These are phyloP conservation scores for Steinernema khuongi DNA, from an alignment of 1,140 invertebrate genomes.

Conservation along the genomic window DNA sequence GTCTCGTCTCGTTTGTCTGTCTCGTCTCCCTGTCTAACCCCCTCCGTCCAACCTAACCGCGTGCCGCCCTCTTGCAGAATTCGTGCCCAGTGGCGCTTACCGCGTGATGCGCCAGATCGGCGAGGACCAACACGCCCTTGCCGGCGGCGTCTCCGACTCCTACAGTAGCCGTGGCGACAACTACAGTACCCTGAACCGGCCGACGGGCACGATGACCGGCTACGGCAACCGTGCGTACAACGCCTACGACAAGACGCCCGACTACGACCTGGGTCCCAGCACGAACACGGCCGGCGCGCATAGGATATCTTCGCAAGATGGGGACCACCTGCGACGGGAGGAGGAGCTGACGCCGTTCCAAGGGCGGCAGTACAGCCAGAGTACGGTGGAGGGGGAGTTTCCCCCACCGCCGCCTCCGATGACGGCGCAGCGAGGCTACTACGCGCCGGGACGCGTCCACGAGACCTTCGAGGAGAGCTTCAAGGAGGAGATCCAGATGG, in stretches of 20 bases:
- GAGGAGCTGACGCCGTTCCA: neutral
- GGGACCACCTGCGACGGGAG: conserved; percentile 47
- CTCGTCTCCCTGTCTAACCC: conserved; percentile 7
- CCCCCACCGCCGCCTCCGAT: neutral
- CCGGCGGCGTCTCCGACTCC: conserved; percentile 3
- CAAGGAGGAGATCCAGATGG: conserved; percentile 53
- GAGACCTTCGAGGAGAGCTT: conserved; percentile 56
- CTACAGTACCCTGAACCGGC: conserved; percentile 28
- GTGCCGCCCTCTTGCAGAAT: neutral
- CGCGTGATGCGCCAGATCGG: conserved; percentile 43
- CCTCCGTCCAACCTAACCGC: conserved; percentile 5
- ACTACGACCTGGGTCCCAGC: conserved; percentile 3
- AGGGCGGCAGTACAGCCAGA: neutral
- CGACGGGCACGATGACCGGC: conserved; percentile 25
- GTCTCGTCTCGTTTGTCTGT: conserved; percentile 22
- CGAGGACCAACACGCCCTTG: conserved; percentile 32
- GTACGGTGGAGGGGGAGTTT: conserved; percentile 5
- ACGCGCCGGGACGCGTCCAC: neutral
- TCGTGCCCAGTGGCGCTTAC: conserved; percentile 42
- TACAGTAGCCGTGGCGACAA: conserved; percentile 24
- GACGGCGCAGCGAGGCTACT: neutral
- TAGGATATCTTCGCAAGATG: conserved; percentile 19
- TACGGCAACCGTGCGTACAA: conserved; percentile 31
- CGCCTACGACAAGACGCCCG: conserved; percentile 1
- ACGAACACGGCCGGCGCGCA: conserved; percentile 30